phyloP scores from a whole-genome alignment of 2,797 vertebrate genomes.

The Furcifer pardalis region DNA sequence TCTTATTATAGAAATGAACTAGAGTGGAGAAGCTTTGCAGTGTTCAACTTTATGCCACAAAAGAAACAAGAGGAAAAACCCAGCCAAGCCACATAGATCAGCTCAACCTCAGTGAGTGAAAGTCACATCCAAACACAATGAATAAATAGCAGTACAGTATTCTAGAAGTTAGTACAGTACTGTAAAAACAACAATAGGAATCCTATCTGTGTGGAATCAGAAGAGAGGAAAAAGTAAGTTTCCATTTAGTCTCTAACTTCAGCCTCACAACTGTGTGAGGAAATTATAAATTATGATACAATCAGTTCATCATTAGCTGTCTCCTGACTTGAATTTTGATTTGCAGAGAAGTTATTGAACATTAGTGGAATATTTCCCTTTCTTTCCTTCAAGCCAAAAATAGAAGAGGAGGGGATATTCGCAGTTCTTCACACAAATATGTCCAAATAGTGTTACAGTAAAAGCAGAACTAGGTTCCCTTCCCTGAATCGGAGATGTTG shows the following conservation, averaged over 20 bases:
- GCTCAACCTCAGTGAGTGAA: too few relatives aligned
- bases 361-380: background rate
- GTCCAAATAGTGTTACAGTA: background rate
- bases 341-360: background rate
- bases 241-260: background rate
- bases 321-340: too few relatives aligned
- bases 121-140: too few relatives aligned
- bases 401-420: background rate
- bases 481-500: slow-evolving; percentile 25
- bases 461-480: slow-evolving; percentile 39
- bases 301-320: background rate
- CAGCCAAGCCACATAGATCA: too few relatives aligned
- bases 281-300: background rate
- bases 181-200: too few relatives aligned
- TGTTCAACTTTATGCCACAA: too few relatives aligned
- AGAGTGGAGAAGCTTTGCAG: too few relatives aligned
- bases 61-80: too few relatives aligned
- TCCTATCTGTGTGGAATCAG: too few relatives aligned
- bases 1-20: too few relatives aligned
- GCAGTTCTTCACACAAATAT: background rate
- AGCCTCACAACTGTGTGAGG: background rate
- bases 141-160: too few relatives aligned
- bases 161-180: too few relatives aligned
- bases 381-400: background rate
- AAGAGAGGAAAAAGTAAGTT: background rate